Percentiles rank a stretch among this genome's conserved stretches.
These are phyloP conservation scores for Eospalax fontanierii DNA, from an alignment of 2,797 vertebrate genomes.

Conservation along the genomic window DNA sequence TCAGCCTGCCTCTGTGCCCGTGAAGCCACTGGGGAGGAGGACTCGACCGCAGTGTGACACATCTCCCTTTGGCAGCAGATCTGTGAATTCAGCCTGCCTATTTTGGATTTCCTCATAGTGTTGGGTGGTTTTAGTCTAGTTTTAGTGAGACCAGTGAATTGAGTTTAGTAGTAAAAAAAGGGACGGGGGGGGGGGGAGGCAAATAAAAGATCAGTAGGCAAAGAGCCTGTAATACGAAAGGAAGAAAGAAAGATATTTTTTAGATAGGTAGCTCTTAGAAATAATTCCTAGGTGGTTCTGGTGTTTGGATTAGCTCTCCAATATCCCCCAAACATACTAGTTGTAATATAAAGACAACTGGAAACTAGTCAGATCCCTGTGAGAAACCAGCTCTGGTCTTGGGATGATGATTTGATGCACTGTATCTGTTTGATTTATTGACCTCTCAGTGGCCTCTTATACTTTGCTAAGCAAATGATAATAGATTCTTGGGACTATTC, in stretches of 20 bases:
- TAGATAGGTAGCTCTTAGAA: no score
- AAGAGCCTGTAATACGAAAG: not conserved
- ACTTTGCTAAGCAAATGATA: not conserved
- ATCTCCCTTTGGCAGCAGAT: slow-evolving; percentile 47
- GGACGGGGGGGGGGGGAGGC: not conserved
- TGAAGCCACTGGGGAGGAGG: not conserved
- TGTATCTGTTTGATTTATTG: not conserved
- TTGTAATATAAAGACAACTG: not conserved
- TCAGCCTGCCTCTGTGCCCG: not conserved
- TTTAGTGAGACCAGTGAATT: slow-evolving; percentile 49
- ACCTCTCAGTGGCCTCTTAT: not conserved
- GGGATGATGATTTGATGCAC: not conserved
- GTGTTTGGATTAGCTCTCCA: not conserved
- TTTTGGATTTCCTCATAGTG: slow-evolving; percentile 69
- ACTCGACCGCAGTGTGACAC: not conserved
- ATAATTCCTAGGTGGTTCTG: not conserved
- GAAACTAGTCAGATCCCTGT: not conserved
- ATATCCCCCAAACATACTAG: not conserved
- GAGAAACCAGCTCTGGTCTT: not conserved
- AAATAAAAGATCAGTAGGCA: not conserved
- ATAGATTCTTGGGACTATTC: not conserved
- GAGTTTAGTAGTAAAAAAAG: not conserved
- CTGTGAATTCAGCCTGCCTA: slow-evolving; percentile 1
- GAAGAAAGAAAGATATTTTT: not conserved
- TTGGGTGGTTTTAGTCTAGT: slow-evolving; percentile 70